Evolutionary conservation across 2,797 vertebrate species (phyloP).

Genomic region (Stomatorhinus walkeri): DNA sequence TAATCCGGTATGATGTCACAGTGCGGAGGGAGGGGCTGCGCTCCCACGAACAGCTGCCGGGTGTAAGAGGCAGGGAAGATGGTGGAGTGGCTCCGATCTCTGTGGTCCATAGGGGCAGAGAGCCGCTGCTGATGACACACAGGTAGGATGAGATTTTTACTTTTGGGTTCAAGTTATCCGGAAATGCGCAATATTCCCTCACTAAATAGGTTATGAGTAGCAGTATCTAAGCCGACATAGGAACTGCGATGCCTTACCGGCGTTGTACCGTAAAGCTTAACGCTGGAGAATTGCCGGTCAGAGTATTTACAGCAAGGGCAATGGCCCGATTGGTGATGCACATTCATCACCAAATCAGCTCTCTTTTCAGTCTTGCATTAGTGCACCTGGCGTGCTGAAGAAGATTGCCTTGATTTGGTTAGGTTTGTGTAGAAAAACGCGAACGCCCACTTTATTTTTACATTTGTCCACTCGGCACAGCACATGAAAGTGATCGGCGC

Average conservation of each 20-base stretch:
- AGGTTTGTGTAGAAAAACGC: background rate
- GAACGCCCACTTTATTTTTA: constrained; percentile 22
- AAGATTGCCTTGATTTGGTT: background rate
- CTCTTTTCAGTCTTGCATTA: background rate
- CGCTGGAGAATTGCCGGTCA: background rate
- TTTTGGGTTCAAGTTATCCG: background rate
- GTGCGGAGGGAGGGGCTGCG: constrained; percentile 35
- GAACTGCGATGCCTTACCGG: background rate
- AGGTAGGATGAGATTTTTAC: constrained; percentile 34
- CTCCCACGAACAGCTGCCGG: constrained; percentile 30
- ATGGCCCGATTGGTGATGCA: background rate
- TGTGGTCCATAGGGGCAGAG: constrained; percentile 36
- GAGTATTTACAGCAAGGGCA: background rate
- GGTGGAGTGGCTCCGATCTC: constrained; percentile 33
- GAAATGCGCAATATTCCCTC: background rate
- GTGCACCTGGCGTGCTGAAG: background rate
- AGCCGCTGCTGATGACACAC: constrained; percentile 26
- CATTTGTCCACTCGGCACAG: background rate
- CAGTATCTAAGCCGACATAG: background rate
- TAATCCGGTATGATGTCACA: constrained; percentile 39
- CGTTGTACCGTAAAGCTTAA: background rate
- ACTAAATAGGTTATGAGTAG: background rate
- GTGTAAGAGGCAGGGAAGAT: constrained; percentile 28
- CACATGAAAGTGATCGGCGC: background rate
- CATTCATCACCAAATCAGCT: background rate